Evolutionary conservation across 2,888 invertebrate species (phyloP).

Genomic region (Lasioglossum calceatum): DNA sequence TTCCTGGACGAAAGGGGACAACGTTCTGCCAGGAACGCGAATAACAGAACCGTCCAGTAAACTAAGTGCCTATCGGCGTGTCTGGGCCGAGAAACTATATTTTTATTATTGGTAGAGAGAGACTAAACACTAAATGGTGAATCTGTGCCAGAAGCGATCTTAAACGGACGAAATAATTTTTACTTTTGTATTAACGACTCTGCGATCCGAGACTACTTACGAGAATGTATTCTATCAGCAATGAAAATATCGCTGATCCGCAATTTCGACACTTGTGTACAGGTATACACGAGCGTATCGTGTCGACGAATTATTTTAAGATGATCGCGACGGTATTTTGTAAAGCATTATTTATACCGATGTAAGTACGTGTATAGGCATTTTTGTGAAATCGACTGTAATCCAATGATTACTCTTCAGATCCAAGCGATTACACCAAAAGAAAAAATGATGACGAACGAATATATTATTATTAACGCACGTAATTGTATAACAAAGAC

Average conservation of each 20-base stretch:
- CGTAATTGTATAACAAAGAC: slow-evolving; percentile 35
- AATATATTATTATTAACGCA: slow-evolving; percentile 39
- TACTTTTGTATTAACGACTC: slow-evolving; percentile 23
- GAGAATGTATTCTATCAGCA: background rate
- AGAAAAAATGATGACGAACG: slow-evolving; percentile 1
- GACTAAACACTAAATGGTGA: slow-evolving; percentile 17
- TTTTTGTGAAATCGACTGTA: slow-evolving; percentile 22
- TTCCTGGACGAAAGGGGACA: slow-evolving; percentile 18
- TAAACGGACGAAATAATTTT: background rate
- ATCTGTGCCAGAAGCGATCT: slow-evolving; percentile 19
- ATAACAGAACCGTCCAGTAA: slow-evolving; percentile 64
- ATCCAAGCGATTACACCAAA: slow-evolving; percentile 46
- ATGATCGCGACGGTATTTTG: slow-evolving; percentile 10
- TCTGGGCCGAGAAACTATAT: background rate
- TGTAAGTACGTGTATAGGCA: slow-evolving; percentile 36
- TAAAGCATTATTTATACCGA: slow-evolving; percentile 43
- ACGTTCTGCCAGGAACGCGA: slow-evolving; percentile 37
- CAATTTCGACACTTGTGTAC: slow-evolving; percentile 4
- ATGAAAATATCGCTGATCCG: slow-evolving; percentile 13
- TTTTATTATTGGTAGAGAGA: slow-evolving; percentile 6
- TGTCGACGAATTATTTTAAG: slow-evolving; percentile 6
- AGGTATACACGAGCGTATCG: background rate
- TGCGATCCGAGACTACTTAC: background rate
- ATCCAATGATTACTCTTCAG: slow-evolving; percentile 17
- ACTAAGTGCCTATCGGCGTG: slow-evolving; percentile 40